These are phyloP conservation scores for Tineola bisselliella DNA, from an alignment of 2,888 invertebrate species.

Conservation along the genomic window DNA sequence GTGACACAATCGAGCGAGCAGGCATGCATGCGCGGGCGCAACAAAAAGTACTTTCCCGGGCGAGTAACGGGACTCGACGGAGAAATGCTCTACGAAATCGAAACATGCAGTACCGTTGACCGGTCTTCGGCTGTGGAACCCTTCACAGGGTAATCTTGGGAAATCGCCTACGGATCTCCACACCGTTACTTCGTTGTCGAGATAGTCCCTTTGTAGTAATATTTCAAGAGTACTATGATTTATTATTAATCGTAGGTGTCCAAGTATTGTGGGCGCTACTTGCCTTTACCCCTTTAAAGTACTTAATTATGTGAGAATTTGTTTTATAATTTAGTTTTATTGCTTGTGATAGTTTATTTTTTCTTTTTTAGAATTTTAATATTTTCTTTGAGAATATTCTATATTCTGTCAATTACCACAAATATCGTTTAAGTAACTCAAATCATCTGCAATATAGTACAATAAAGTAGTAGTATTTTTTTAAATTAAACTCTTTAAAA, in stretches of 20 bases:
- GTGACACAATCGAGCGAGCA: constrained; percentile 16
- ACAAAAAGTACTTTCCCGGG: constrained; percentile 62
- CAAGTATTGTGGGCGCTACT: too few relatives aligned
- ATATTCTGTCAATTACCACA: too few relatives aligned
- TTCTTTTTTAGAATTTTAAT: too few relatives aligned
- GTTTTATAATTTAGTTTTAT: too few relatives aligned
- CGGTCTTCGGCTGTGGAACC: constrained; percentile 36
- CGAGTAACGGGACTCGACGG: constrained; percentile 61
- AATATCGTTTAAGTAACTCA: too few relatives aligned
- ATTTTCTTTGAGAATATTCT: too few relatives aligned
- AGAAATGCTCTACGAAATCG: constrained; percentile 70
- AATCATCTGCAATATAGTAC: too few relatives aligned
- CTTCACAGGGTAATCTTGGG: constrained; percentile 50
- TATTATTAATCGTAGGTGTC: not conserved
- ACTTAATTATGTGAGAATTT: too few relatives aligned
- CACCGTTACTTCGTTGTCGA: not conserved
- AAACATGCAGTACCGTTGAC: constrained; percentile 64
- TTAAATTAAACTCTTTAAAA: not conserved
- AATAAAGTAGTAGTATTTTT: too few relatives aligned
- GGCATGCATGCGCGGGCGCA: constrained; percentile 26
- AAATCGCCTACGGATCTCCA: constrained; percentile 4
- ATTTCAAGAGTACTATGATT: not conserved
- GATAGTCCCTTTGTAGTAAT: not conserved
- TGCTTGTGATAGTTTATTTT: too few relatives aligned
- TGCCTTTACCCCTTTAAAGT: too few relatives aligned